Base-by-base conservation (phyloP, 2,797 vertebrate genomes). In the Mormyrops attenuatus region DNA sequence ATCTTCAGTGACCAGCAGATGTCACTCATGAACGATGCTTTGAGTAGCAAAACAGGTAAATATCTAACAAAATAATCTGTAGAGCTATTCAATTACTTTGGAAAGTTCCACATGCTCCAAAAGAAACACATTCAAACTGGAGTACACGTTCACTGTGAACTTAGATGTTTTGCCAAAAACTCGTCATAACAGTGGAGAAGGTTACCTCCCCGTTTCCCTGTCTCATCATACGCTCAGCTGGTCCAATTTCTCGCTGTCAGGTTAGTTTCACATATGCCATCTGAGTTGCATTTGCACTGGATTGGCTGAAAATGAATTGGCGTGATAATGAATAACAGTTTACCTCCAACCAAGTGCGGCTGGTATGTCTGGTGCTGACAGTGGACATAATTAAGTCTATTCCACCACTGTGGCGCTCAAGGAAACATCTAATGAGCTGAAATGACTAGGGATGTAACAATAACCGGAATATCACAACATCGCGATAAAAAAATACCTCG, bases 1-100 rank as follows among this genome's bases (percentile, higher is more conserved):
- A 82, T 82, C 20, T 47, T 47, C 9, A 82, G 77, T 47, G 77
- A 82, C 77, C 77, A 82, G 77, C 77, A 82, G 77, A 47, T 82
- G 77, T 82, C 77, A 82, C 77, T 82, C 77, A 82, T 22, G 77
- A 47, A 47, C 41, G 77, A 82, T n/a, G 17, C 77, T 82, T 82
- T 44, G 20, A 44, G 41, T 82, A 82, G 41, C 41, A 44, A 82
- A 47, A 47, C 17, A 82, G 77, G 41, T 82, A 82, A 82, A 44
- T 34, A 82, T 82, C 41, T 47, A 22, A 17, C 77, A 82, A 47
- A 82, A 82, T 41, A 47, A 82, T 82, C 38, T 44, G 73, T 44
- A 8, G 6, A 80, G 34, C 73, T 41, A 20, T 44, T 17, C 34
- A 44, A n/a, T 7, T 80, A 5, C 38, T 44, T 47, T n/a, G 38